These are phyloP conservation scores for Venustaconcha ellipsiformis DNA, from an alignment of 1,140 invertebrate genomes.

Conservation along the genomic window DNA sequence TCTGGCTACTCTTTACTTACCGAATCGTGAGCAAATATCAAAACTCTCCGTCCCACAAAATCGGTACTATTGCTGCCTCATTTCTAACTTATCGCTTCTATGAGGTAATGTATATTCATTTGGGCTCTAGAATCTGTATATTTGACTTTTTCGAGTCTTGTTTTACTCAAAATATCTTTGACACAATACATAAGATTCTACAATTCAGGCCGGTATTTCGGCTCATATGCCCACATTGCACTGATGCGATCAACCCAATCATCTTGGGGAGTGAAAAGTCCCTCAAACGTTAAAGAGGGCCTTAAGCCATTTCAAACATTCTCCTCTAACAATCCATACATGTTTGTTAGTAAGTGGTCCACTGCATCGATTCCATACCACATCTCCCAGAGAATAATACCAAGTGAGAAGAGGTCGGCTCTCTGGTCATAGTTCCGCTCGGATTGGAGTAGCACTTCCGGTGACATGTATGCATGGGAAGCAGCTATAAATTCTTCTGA, in stretches of 20 bases:
- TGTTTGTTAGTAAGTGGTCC: constrained; percentile 37
- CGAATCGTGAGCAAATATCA: too few relatives aligned
- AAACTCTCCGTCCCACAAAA: too few relatives aligned
- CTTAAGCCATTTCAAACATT: constrained; percentile 35
- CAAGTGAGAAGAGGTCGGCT: constrained; percentile 46
- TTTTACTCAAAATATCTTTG: too few relatives aligned
- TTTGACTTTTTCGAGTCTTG: too few relatives aligned
- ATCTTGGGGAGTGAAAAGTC: constrained; percentile 22
- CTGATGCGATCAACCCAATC: constrained; percentile 31
- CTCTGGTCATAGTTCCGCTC: constrained; percentile 32
- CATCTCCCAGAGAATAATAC: constrained; percentile 59
- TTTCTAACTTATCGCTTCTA: too few relatives aligned
- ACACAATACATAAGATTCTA: too few relatives aligned
- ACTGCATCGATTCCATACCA: constrained; percentile 59
- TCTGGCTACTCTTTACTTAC: too few relatives aligned
- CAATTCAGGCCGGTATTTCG: constrained; percentile 20
- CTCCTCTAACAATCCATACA: constrained; percentile 32
- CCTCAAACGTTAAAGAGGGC: constrained; percentile 33
- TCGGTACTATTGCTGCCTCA: too few relatives aligned
- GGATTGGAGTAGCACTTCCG: constrained; percentile 49
- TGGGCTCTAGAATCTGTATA: too few relatives aligned
- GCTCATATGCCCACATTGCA: constrained; percentile 35
- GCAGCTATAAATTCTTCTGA: constrained; percentile 50
- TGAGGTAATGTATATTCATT: too few relatives aligned
- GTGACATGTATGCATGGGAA: constrained; percentile 58